Conservation (phyloP, 35 echinoderm and acorn worm species). For the Anneissia japonica region DNA sequence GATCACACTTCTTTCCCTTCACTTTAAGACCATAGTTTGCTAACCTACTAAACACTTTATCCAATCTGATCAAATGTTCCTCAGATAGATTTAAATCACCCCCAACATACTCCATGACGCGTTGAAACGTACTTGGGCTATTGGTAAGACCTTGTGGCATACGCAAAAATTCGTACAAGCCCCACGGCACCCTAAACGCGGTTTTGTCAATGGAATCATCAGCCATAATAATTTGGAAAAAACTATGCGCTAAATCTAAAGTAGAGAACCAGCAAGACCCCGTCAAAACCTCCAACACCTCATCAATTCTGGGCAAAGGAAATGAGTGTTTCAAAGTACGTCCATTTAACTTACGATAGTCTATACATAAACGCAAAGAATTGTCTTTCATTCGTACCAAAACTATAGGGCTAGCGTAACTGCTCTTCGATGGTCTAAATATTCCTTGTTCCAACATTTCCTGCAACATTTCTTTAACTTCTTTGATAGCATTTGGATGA, state of each 20-base stretch:
- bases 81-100: neutral
- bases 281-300: neutral
- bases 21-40: neutral
- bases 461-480: neutral
- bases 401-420: neutral
- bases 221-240: slow-evolving; percentile 1
- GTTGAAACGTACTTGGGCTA: slow-evolving; percentile 46
- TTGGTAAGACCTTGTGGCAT: slow-evolving; percentile 16
- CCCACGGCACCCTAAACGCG: slow-evolving; percentile 41
- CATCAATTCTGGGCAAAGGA: slow-evolving; percentile 14
- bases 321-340: neutral
- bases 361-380: neutral
- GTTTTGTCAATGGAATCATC: neutral
- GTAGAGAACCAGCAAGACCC: neutral
- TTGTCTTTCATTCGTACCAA: neutral
- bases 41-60: neutral
- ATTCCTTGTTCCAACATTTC: slow-evolving; percentile 3
- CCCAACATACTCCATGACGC: neutral
- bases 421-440: neutral
- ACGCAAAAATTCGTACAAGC: slow-evolving; percentile 10
- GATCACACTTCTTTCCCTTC: neutral
- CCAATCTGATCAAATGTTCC: neutral
- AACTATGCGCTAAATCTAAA: slow-evolving; percentile 1
- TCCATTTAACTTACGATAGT: neutral
- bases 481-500: neutral